Conservation (phyloP, 2,113 vertebrate species). For the Coturnix japonica region DNA sequence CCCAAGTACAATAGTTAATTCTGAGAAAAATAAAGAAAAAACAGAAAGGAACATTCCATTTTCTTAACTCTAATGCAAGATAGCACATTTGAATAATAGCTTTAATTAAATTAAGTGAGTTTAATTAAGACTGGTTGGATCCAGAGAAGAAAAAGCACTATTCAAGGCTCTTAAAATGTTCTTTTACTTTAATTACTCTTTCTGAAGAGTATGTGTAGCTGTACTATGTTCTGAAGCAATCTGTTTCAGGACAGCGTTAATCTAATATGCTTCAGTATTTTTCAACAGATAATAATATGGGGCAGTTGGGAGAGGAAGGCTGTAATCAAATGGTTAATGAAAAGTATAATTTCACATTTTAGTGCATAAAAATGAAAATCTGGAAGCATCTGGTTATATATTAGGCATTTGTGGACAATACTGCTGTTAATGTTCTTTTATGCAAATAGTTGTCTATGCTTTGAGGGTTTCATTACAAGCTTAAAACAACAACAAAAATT, state of each 20-base stretch:
- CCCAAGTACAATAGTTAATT: neutral
- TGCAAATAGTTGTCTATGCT: neutral
- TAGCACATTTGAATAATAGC: neutral
- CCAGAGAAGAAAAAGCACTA: neutral
- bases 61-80: neutral
- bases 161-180: neutral
- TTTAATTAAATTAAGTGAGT: constrained; percentile 41
- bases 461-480: neutral
- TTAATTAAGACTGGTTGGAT: constrained; percentile 24
- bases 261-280: neutral
- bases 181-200: neutral
- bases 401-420: neutral
- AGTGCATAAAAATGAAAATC: neutral
- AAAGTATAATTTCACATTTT: neutral
- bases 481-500: neutral
- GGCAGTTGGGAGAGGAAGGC: neutral
- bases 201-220: neutral
- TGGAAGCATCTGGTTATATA: neutral
- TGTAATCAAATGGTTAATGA: neutral
- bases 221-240: neutral
- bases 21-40: neutral
- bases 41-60: neutral
- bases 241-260: neutral
- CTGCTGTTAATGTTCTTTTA: neutral
- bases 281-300: neutral